Conservation (phyloP, 2,797 vertebrate genomes). For the Mycteria americana region DNA sequence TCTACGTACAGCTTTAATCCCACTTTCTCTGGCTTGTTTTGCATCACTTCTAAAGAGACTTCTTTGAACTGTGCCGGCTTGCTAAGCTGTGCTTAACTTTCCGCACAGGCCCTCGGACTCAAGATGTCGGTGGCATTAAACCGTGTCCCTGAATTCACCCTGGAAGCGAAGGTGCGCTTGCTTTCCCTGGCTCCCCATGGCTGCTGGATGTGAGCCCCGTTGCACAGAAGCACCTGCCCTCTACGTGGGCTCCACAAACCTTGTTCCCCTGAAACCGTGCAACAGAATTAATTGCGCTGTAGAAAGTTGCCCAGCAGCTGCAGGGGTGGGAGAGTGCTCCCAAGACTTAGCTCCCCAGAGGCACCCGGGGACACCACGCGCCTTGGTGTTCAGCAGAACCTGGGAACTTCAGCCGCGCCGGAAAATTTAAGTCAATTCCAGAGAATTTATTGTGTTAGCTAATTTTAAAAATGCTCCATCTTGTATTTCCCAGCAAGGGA, state of each 20-base stretch:
- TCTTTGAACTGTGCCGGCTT: background rate
- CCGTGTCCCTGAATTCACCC: background rate
- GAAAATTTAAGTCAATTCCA: background rate
- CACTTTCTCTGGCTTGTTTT: background rate
- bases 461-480: background rate
- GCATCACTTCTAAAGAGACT: background rate
- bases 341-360: background rate
- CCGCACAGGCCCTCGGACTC: background rate
- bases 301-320: background rate
- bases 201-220: background rate
- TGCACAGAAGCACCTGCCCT: background rate
- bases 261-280: background rate
- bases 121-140: background rate
- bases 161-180: fast-evolving
- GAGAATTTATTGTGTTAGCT: background rate
- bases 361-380: fast-evolving
- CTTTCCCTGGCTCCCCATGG: background rate
- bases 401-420: background rate
- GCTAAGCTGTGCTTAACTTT: background rate
- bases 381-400: background rate
- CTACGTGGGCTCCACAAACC: fast-evolving
- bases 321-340: background rate
- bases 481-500: background rate
- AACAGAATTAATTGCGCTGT: background rate
- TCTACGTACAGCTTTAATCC: background rate